A percentile compares a stretch with the other conserved stretches of the same genome.
Evolutionary conservation across 1,140 invertebrate genomes (phyloP).

Genomic region (Microplitis mediator): DNA sequence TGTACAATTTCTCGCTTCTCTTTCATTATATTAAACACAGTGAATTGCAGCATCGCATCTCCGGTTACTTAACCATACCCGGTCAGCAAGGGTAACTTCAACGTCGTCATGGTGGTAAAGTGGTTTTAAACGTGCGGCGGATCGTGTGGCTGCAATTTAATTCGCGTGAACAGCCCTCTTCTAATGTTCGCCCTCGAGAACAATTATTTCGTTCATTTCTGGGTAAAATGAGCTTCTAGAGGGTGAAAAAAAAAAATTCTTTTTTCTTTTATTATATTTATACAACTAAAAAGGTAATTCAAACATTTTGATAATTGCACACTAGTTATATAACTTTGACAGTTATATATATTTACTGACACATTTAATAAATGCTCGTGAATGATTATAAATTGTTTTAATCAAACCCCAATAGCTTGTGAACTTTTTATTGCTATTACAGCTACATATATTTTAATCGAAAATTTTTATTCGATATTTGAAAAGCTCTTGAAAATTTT

Average conservation of each 20-base stretch:
- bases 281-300: neutral
- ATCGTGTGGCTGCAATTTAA: conserved; percentile 8
- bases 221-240: neutral
- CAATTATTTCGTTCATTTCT: neutral
- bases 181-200: neutral
- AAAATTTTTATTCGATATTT: too few relatives aligned
- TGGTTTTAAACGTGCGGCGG: conserved; percentile 5
- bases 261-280: neutral
- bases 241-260: neutral
- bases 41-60: conserved; percentile 39
- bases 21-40: neutral
- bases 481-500: too few relatives aligned
- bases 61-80: conserved; percentile 38
- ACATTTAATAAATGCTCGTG: too few relatives aligned
- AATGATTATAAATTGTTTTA: too few relatives aligned
- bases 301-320: too few relatives aligned
- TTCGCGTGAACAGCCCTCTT: conserved; percentile 3
- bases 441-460: too few relatives aligned
- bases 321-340: too few relatives aligned
- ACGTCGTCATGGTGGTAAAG: conserved; percentile 2
- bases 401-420: too few relatives aligned
- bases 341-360: too few relatives aligned
- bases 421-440: too few relatives aligned
- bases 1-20: too few relatives aligned
- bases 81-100: conserved; percentile 22